phyloP scores from a whole-genome alignment of 1,140 invertebrate species.

The Trichonephila clavata region DNA sequence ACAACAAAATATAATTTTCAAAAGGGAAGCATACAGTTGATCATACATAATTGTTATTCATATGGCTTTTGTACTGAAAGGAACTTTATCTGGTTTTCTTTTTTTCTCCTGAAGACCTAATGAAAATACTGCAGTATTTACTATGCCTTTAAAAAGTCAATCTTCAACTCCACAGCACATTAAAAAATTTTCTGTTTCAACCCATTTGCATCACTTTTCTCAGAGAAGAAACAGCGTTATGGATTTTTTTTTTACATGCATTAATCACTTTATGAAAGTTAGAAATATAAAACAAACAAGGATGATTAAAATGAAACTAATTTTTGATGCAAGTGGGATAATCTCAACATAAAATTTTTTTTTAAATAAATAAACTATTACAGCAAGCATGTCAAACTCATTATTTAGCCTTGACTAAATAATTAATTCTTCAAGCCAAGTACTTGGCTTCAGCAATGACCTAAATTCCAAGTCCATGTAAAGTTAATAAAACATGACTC shows the following conservation, averaged over 20 bases:
- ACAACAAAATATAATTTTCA: conserved; percentile 75
- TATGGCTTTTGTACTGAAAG: conserved; percentile 75
- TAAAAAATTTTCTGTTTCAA: background rate
- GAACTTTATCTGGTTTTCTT: conserved; percentile 53
- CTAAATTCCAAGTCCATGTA: too few species aligned
- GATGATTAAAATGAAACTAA: background rate
- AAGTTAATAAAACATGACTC: too few species aligned
- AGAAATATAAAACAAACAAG: background rate
- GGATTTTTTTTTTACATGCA: background rate
- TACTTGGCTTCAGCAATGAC: too few species aligned
- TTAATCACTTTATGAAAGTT: background rate
- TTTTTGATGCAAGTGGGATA: background rate
- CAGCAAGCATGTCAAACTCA: background rate
- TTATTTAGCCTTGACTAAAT: too few species aligned
- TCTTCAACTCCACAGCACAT: background rate
- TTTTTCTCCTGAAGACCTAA: conserved; percentile 25
- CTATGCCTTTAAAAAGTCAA: conserved; percentile 17
- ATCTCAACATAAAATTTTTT: background rate
- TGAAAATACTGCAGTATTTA: conserved; percentile 22
- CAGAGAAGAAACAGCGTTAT: background rate
- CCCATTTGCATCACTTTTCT: background rate
- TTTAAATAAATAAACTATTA: conserved; percentile 16
- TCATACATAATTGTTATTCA: conserved; percentile 60
- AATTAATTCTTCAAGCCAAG: too few species aligned
- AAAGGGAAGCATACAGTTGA: conserved; percentile 66